Conservation (phyloP, 1,140 invertebrate species). For the Agrilus planipennis region DNA sequence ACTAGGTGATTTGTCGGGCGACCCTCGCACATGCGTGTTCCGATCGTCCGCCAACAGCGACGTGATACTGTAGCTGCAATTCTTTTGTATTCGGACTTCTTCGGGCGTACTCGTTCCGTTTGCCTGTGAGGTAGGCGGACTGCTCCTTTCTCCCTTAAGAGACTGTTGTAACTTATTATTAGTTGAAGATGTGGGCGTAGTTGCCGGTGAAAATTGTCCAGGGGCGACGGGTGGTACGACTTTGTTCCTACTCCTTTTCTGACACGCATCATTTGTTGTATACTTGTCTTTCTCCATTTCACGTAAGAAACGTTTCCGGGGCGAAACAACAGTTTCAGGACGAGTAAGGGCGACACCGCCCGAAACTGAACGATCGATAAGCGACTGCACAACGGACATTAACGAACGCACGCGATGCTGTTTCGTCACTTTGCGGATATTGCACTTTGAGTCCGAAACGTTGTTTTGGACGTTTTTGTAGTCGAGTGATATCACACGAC, state of each 20-base stretch:
- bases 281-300: slow-evolving; percentile 39
- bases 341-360: slow-evolving; percentile 34
- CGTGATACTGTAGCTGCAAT: slow-evolving; percentile 62
- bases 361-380: slow-evolving; percentile 35
- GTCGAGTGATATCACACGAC: no score
- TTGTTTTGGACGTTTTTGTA: slow-evolving; percentile 35
- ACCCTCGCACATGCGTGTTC: slow-evolving; percentile 19
- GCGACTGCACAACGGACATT: slow-evolving; percentile 34
- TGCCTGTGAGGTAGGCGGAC: no score
- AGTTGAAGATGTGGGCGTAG: no score
- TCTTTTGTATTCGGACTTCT: slow-evolving; percentile 21
- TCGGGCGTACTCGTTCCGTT: slow-evolving; percentile 14
- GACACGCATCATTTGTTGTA: slow-evolving; percentile 14
- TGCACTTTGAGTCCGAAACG: slow-evolving; percentile 11
- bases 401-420: slow-evolving; percentile 19
- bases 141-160: no score
- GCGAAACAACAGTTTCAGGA: slow-evolving; percentile 37
- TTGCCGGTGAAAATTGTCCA: slow-evolving; percentile 28
- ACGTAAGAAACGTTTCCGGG: slow-evolving; percentile 46
- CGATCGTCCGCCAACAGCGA: slow-evolving; percentile 49
- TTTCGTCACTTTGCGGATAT: slow-evolving; percentile 12
- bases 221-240: no score
- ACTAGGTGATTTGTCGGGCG: slow-evolving; percentile 31
- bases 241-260: slow-evolving; percentile 16
- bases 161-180: no score